These are phyloP conservation scores for Stenchaetothrips biformis DNA, from an alignment of 2,888 invertebrate genomes.

Conservation along the genomic window DNA sequence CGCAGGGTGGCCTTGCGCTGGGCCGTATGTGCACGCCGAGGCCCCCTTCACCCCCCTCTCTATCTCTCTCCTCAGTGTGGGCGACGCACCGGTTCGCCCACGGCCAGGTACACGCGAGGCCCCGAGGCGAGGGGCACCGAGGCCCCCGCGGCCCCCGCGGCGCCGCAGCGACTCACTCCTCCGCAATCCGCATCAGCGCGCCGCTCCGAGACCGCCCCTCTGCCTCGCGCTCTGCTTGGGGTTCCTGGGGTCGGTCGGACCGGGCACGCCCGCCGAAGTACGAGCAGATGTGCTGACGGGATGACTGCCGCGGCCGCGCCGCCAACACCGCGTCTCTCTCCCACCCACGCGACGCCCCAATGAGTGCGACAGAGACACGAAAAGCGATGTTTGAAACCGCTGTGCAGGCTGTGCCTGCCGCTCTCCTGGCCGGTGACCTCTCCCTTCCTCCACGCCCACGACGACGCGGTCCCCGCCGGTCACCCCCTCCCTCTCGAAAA, in stretches of 20 bases:
- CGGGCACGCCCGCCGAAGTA: background rate
- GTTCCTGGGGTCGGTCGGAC: background rate
- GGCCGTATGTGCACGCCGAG: background rate
- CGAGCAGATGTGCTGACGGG: constrained; percentile 1
- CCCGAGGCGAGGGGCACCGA: background rate
- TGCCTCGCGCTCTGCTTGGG: too few relatives aligned
- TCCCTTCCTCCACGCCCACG: too few relatives aligned
- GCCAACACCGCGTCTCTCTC: background rate
- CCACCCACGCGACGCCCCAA: background rate
- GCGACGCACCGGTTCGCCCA: background rate
- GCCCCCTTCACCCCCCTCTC: background rate
- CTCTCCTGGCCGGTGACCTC: too few relatives aligned
- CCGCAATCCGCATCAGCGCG: too few relatives aligned
- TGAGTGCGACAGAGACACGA: background rate
- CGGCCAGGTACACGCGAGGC: background rate
- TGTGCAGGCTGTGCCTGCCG: too few relatives aligned
- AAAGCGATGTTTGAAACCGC: too few relatives aligned
- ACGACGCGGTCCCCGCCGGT: too few relatives aligned
- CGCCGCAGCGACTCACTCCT: background rate
- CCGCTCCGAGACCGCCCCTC: too few relatives aligned
- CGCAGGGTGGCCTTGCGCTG: background rate
- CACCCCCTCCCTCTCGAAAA: too few relatives aligned
- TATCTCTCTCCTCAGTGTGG: background rate
- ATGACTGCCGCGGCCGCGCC: background rate
- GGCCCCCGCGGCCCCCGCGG: background rate